These are phyloP conservation scores for Phenganax subtilis DNA, from an alignment of 92 coral and sea anemone genomes.

Conservation along the genomic window DNA sequence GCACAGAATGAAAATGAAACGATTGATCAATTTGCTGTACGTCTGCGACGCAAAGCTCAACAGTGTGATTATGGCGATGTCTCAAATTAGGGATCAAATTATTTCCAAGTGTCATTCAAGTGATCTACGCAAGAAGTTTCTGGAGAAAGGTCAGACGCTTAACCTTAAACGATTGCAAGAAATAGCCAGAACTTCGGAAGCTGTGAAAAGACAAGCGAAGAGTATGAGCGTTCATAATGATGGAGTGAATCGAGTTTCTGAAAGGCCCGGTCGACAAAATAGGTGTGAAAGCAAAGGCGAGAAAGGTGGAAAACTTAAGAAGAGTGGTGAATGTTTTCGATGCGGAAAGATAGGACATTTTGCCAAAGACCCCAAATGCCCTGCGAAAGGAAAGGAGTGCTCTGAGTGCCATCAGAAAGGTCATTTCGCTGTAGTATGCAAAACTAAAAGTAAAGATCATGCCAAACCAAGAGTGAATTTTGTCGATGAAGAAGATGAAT, in stretches of 20 bases:
- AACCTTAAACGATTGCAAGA: too few species aligned
- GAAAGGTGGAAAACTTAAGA: slow-evolving; percentile 12
- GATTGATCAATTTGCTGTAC: too few species aligned
- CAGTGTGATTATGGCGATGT: too few species aligned
- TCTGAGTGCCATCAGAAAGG: slow-evolving; percentile 11
- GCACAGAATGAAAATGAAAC: background rate
- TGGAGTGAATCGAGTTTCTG: background rate
- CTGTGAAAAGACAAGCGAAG: too few species aligned
- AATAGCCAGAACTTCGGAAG: too few species aligned
- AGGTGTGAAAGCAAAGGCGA: background rate
- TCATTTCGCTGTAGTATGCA: slow-evolving; percentile 36
- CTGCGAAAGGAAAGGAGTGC: slow-evolving; percentile 26
- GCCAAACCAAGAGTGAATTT: slow-evolving; percentile 14
- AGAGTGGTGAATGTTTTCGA: slow-evolving; percentile 14
- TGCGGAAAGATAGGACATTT: slow-evolving; percentile 38
- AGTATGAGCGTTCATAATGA: too few species aligned
- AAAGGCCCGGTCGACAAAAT: background rate
- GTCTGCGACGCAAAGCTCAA: too few species aligned
- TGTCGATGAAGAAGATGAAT: slow-evolving; percentile 29
- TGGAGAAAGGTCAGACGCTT: too few species aligned
- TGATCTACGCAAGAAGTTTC: too few species aligned
- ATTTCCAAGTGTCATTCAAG: too few species aligned
- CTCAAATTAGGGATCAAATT: too few species aligned
- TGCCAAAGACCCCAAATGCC: slow-evolving; percentile 19
- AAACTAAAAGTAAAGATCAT: background rate